Conservation (phyloP, 2,888 invertebrate species). For the Pyrrhosoma nymphula region DNA sequence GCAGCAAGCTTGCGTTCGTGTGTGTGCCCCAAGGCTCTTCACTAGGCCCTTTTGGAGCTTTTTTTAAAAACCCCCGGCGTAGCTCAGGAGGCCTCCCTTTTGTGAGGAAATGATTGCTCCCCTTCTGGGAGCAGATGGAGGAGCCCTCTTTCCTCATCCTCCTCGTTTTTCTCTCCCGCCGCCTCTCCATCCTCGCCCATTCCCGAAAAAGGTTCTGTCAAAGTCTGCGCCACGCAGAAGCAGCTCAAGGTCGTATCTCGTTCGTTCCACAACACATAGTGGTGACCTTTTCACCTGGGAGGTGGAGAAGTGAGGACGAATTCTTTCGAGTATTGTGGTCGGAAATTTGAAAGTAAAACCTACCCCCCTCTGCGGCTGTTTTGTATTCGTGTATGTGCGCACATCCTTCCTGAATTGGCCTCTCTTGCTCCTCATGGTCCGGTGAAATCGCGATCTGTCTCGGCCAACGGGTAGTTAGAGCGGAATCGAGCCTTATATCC, state of each 20-base stretch:
- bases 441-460: constrained; percentile 2
- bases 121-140: constrained; percentile 1
- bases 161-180: not conserved
- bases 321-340: not conserved
- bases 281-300: constrained; percentile 18
- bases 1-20: not conserved
- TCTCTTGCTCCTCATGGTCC: not conserved
- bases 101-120: constrained; percentile 62
- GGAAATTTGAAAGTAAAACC: not conserved
- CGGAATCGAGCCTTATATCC: not conserved
- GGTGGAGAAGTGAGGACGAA: not conserved
- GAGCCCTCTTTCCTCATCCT: too few species aligned
- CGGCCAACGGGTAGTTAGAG: not conserved
- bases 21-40: constrained; percentile 33
- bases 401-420: not conserved
- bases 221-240: not conserved
- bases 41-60: not conserved
- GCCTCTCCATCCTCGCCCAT: not conserved
- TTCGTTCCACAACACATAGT: not conserved
- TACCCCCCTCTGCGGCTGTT: not conserved
- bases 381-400: not conserved
- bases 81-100: constrained; percentile 59
- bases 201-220: not conserved
- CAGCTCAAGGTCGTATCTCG: constrained; percentile 48
- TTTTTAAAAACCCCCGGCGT: constrained; percentile 46